phyloP scores from a whole-genome alignment of 2,888 invertebrate species.

The Lasioglossum pauxillum region DNA sequence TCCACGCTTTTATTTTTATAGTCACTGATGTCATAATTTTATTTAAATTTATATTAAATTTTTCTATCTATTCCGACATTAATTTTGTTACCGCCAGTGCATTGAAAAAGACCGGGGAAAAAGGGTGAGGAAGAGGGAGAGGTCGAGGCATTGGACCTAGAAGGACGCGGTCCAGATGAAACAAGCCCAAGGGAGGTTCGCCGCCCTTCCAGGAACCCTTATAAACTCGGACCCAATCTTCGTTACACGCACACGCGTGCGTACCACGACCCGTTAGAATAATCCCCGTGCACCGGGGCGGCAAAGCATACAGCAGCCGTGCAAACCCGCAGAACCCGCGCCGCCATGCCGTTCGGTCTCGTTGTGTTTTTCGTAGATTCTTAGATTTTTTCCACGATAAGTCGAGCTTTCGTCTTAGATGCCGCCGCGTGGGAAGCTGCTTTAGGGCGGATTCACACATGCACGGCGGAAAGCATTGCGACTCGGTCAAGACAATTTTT shows the following conservation, averaged over 20 bases:
- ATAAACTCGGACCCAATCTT: slow-evolving; percentile 81
- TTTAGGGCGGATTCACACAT: slow-evolving; percentile 74
- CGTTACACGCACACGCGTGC: slow-evolving; percentile 57
- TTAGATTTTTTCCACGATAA: slow-evolving; percentile 65
- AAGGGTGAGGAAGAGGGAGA: too few species aligned
- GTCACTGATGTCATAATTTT: too few species aligned
- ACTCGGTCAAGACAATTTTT: not conserved
- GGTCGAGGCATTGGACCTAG: slow-evolving; percentile 38
- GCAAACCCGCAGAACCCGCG: slow-evolving; percentile 17
- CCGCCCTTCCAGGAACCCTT: slow-evolving; percentile 83
- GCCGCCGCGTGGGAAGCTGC: slow-evolving; percentile 77
- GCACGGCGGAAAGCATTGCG: not conserved
- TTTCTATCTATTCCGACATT: too few species aligned
- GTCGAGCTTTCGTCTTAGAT: slow-evolving; percentile 50
- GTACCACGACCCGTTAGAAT: slow-evolving; percentile 61
- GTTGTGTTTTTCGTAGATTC: slow-evolving; percentile 60
- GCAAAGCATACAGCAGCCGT: slow-evolving; percentile 40
- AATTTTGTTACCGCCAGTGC: too few species aligned
- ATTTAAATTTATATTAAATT: too few species aligned
- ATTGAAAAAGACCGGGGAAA: slow-evolving; percentile 32
- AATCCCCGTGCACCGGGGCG: slow-evolving; percentile 53
- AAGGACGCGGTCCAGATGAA: slow-evolving; percentile 81
- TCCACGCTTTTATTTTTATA: too few species aligned
- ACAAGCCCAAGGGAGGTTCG: slow-evolving; percentile 81
- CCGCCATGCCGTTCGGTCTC: not conserved